A percentile compares a stretch with the other conserved stretches of the same genome.
These are phyloP conservation scores for Crypturellus tataupa DNA, from an alignment of 2,797 vertebrate genomes.

Conservation along the genomic window DNA sequence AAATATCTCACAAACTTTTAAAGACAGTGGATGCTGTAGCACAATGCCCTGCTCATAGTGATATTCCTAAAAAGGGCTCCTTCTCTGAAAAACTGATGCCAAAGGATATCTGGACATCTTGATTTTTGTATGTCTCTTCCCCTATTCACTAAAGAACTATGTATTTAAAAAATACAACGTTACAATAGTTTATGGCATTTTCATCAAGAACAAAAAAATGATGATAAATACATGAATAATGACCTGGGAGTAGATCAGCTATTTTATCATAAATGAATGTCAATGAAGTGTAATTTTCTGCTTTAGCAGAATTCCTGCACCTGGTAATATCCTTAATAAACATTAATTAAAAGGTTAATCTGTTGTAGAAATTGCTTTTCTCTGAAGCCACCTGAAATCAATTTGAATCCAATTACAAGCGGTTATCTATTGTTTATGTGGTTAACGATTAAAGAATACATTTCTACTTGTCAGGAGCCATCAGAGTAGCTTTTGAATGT, in stretches of 20 bases:
- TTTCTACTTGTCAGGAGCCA: constrained; percentile 78
- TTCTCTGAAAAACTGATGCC: background rate
- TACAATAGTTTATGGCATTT: constrained; percentile 13
- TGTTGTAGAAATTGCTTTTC: constrained; percentile 86
- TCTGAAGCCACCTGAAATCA: constrained; percentile 88
- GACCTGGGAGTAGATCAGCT: constrained; percentile 66
- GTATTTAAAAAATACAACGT: background rate
- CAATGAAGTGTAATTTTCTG: constrained; percentile 82
- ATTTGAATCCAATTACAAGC: constrained; percentile 86
- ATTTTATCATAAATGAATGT: constrained; percentile 79
- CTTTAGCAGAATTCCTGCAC: constrained; percentile 80
- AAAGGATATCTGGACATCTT: background rate
- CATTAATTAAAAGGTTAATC: constrained; percentile 89
- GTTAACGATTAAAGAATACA: constrained; percentile 83
- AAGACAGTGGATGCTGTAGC: background rate
- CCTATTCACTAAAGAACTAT: background rate
- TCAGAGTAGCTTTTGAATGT: constrained; percentile 77
- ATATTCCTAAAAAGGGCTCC: background rate
- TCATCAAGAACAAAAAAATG: constrained; percentile 47
- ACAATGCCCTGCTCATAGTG: background rate
- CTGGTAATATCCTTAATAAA: constrained; percentile 84
- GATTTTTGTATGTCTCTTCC: background rate
- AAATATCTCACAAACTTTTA: background rate
- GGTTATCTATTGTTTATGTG: constrained; percentile 85
- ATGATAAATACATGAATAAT: constrained; percentile 69